Conservation (phyloP, 1,140 invertebrate genomes). For the Bombus difficillimus region DNA sequence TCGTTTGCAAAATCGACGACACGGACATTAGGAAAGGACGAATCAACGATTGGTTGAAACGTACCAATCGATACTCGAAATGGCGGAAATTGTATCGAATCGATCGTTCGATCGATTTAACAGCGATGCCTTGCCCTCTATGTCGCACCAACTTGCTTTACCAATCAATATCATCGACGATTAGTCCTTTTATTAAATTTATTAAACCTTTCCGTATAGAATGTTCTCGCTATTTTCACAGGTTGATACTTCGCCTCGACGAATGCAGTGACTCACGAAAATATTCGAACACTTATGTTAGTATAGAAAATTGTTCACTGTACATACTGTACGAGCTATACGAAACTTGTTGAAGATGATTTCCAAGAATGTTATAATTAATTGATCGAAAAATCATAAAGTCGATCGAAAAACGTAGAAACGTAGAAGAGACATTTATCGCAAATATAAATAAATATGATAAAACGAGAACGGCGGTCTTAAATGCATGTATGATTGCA, state of each 20-base stretch:
- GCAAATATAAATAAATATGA: too few species aligned
- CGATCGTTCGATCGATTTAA: conserved; percentile 26
- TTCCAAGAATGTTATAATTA: not conserved
- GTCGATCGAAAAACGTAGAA: not conserved
- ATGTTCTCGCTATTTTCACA: not conserved
- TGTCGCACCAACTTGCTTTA: not conserved
- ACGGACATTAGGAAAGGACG: conserved; percentile 36
- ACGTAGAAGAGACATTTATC: too few species aligned
- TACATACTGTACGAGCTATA: too few species aligned
- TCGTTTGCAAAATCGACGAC: conserved; percentile 11
- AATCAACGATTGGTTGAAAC: conserved; percentile 39
- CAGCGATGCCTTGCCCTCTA: not conserved
- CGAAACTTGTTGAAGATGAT: not conserved
- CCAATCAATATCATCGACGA: not conserved
- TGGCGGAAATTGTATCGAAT: conserved; percentile 5
- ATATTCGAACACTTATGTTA: not conserved
- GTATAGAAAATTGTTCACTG: too few species aligned
- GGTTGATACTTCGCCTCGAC: not conserved
- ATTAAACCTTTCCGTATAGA: not conserved
- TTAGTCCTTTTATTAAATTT: not conserved
- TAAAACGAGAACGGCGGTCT: too few species aligned
- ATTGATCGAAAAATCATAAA: not conserved
- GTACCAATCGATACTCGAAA: conserved; percentile 15
- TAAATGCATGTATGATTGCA: too few species aligned
- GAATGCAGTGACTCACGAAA: not conserved